Evolutionary conservation across 2,113 vertebrate species (phyloP), one percentile per base, ranked within the genome.

Genomic region (Caloenas nicobarica): DNA sequence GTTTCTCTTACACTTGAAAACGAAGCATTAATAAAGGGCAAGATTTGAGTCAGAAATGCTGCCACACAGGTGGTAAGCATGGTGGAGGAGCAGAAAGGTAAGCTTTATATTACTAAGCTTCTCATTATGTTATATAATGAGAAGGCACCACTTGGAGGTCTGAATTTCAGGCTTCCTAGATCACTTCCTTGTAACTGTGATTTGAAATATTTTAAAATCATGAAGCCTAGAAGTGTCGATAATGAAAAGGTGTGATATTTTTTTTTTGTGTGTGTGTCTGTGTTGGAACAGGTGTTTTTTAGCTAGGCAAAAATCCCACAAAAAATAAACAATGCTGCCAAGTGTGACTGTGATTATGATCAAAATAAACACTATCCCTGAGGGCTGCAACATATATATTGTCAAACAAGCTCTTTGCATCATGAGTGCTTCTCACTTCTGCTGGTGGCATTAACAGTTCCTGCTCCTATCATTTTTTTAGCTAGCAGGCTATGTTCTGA

Each of bases 61-160:
- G 29, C n/a, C 50, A 76, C 4, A 3, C 17, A 51, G 53, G 7
- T 29, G 1, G 1, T 16, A 11, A 79, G 16, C 2, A 6, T 28
- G 50, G 17, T 38, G 2, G 34, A 25, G 3, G 3, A 31, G 26
- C 40, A 31, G 50, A 21, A 50, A 51, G 29, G 13, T 44, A 29
- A 77, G 34, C 34, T 84, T 66, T n/a, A 9, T 19, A 46, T 46
- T 46, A 46, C 19, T 46, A 46, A 46, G 44, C 44, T 46, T 46
- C 44, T 46, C 44, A 18, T 46, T 46, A 2, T 40, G 17, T 44
- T 29, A 2, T 44, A 2, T 33, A 23, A 56, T 48, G 21, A 71
- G 54, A 54, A 66, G 13, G 9, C 13, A 22, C 2, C 18, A 0
- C n/a, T 33, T 80, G 24, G 48, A 5, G 7, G 7, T 40, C 58